These are phyloP conservation scores for Halocynthia roretzi DNA, from an alignment of 23 tunicate genomes.

Conservation along the genomic window DNA sequence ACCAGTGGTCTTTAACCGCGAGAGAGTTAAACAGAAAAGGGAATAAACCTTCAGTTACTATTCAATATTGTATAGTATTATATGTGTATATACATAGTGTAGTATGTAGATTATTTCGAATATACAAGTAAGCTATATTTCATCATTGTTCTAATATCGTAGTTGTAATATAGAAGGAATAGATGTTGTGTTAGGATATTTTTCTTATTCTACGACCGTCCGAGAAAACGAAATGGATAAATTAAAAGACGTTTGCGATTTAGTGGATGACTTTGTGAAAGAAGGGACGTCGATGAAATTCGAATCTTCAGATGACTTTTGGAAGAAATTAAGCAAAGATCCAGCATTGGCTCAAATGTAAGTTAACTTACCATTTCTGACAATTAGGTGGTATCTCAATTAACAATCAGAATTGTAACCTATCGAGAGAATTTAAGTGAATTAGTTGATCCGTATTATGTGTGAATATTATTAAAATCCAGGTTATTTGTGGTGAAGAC, in stretches of 20 bases:
- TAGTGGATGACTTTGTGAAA: conserved; percentile 22
- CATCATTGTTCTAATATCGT: not conserved
- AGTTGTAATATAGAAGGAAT: not conserved
- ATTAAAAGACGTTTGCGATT: conserved; percentile 12
- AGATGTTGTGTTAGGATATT: not conserved
- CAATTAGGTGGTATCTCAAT: too few relatives aligned
- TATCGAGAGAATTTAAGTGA: too few relatives aligned
- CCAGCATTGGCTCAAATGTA: conserved; percentile 13
- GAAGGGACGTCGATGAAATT: conserved; percentile 5
- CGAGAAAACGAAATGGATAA: conserved; percentile 4
- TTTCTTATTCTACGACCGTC: not conserved
- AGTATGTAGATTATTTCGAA: not conserved
- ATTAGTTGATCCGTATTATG: too few relatives aligned
- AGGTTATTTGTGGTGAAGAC: too few relatives aligned
- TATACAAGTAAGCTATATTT: not conserved
- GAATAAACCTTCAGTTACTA: too few relatives aligned
- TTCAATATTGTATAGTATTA: too few relatives aligned
- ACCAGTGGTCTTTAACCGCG: too few relatives aligned
- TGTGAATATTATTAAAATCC: too few relatives aligned
- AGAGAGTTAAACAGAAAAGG: too few relatives aligned
- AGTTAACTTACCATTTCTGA: not conserved
- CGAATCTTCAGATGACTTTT: conserved; percentile 12
- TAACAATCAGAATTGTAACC: too few relatives aligned
- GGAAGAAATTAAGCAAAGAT: conserved; percentile 19
- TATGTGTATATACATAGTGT: not conserved